These are phyloP conservation scores for Poeciliopsis presidionis DNA, from an alignment of 2,797 vertebrate species.

Conservation along the genomic window DNA sequence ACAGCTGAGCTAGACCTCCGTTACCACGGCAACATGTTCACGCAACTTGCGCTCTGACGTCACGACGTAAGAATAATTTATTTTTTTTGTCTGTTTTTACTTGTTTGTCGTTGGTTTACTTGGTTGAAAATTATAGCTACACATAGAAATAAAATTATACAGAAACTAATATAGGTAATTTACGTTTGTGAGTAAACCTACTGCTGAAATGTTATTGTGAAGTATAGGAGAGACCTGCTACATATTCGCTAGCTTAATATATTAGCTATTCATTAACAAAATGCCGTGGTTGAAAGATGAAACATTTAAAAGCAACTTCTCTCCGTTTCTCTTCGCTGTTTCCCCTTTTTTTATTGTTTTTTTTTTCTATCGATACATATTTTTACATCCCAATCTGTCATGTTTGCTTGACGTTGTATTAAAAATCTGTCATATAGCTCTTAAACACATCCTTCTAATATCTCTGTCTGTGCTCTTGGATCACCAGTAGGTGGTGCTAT, in stretches of 20 bases:
- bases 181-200: background rate
- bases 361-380: background rate
- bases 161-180: background rate
- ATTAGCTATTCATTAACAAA: background rate
- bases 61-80: background rate
- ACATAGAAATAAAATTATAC: background rate
- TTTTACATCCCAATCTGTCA: background rate
- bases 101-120: background rate
- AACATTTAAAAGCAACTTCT: background rate
- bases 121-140: background rate
- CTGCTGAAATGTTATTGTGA: background rate
- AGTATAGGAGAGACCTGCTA: background rate
- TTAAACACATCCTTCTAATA: background rate
- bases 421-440: background rate
- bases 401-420: background rate
- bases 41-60: background rate
- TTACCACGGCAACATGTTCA: conserved; percentile 50
- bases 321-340: background rate
- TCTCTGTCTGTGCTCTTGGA: background rate
- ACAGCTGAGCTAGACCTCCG: background rate
- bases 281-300: background rate
- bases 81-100: background rate
- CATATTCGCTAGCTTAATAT: background rate
- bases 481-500: conserved; percentile 45
- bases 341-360: too few species aligned